Conservation (phyloP, 2,888 invertebrate genomes). For the Tuberolachnus salignus region DNA sequence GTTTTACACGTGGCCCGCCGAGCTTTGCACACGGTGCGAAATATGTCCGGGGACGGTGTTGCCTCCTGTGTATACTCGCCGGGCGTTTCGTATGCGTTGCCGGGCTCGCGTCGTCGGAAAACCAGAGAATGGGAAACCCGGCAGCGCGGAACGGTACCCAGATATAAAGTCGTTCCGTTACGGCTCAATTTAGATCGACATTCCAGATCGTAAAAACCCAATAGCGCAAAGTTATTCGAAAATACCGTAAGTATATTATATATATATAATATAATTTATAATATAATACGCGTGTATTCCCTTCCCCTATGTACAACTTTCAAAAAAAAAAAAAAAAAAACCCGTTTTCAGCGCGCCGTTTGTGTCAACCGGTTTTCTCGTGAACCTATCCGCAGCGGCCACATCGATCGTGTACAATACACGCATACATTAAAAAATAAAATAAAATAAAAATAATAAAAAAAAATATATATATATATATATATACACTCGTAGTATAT, state of each 20-base stretch:
- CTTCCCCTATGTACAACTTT: conserved; percentile 32
- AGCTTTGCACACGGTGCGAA: too few relatives aligned
- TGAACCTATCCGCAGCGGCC: conserved; percentile 19
- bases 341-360: not conserved
- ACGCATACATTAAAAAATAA: not conserved
- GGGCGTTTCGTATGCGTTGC: not conserved
- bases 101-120: not conserved
- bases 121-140: too few relatives aligned
- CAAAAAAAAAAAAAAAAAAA: too few relatives aligned
- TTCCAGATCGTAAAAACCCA: conserved; percentile 35
- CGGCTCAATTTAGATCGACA: conserved; percentile 31
- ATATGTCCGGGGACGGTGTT: too few relatives aligned
- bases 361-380: conserved; percentile 44
- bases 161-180: conserved; percentile 22
- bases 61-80: too few relatives aligned
- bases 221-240: conserved; percentile 32
- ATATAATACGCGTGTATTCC: not conserved
- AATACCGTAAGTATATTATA: conserved; percentile 45
- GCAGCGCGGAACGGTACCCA: too few relatives aligned
- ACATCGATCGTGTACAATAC: not conserved
- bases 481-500: too few relatives aligned
- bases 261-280: too few relatives aligned
- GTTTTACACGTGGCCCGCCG: too few relatives aligned
- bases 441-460: not conserved
- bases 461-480: too few relatives aligned